Evolutionary conservation across 2,797 vertebrate species (phyloP).

Genomic region (Tapera naevia): DNA sequence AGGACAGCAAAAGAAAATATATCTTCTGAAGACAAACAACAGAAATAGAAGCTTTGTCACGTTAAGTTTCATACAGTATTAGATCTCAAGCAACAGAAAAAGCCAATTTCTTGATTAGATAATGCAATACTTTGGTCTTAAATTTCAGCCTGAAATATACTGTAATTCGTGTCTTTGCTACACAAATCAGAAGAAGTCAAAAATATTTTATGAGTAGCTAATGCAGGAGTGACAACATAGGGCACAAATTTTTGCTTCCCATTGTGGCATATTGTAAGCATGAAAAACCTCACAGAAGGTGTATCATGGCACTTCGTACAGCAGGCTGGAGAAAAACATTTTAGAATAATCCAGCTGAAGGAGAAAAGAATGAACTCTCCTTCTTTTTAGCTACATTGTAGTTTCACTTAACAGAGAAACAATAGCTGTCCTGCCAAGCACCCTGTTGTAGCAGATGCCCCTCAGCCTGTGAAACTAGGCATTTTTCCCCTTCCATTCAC

Average conservation of each 20-base stretch:
- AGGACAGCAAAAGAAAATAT: not conserved
- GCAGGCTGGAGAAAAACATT: not conserved
- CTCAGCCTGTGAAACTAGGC: not conserved
- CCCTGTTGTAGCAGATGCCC: fast-evolving
- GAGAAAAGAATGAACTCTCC: not conserved
- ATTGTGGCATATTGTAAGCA: fast-evolving
- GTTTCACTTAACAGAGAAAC: not conserved
- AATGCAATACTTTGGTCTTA: not conserved
- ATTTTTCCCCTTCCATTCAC: not conserved
- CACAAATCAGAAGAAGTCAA: too few species aligned
- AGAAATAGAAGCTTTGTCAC: not conserved
- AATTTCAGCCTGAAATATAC: not conserved
- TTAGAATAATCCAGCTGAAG: not conserved
- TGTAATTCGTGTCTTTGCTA: not conserved
- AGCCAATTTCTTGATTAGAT: not conserved
- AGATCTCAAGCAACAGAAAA: not conserved
- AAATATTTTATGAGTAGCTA: not conserved
- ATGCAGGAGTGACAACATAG: not conserved
- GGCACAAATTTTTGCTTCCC: not conserved
- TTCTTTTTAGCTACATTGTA: not conserved
- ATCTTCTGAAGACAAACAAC: not conserved
- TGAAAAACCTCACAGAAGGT: not conserved
- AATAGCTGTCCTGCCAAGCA: not conserved
- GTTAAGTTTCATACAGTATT: not conserved
- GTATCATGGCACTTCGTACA: not conserved